Percentiles rank a stretch among this genome's conserved stretches.
These are phyloP conservation scores for Raja brachyura DNA, from an alignment of 2,113 vertebrate genomes.

Conservation along the genomic window DNA sequence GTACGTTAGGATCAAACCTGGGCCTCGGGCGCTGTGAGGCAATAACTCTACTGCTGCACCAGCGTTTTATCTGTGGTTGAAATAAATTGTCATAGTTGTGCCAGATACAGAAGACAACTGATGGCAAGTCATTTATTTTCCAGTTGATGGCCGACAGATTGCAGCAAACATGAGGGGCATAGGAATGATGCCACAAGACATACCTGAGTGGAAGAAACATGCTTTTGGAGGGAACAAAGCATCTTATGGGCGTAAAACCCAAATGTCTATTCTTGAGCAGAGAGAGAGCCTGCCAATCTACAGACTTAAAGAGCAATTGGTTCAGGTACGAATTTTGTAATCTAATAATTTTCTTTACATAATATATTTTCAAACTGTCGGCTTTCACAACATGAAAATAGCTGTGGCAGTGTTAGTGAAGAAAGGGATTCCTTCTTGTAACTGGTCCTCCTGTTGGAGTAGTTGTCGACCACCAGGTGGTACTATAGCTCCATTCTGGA, in stretches of 20 bases:
- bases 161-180: conserved; percentile 98
- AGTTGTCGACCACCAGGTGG: background rate
- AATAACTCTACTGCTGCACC: too few species aligned
- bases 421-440: background rate
- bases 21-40: too few species aligned
- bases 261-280: conserved; percentile 91
- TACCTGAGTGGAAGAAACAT: conserved; percentile 98
- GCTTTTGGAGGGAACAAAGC: conserved; percentile 97
- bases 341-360: background rate
- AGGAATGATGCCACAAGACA: conserved; percentile 97
- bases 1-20: too few species aligned
- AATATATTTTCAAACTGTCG: background rate
- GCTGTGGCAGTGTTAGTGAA: too few species aligned
- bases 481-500: background rate
- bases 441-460: background rate
- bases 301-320: conserved; percentile 92
- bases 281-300: conserved; percentile 95
- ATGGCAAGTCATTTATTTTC: background rate
- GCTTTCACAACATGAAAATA: background rate
- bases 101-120: background rate
- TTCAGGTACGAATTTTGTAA: conserved; percentile 67
- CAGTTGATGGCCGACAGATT: conserved; percentile 90
- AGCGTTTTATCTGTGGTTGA: background rate
- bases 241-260: conserved; percentile 93
- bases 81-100: background rate